Evolutionary conservation across 2,797 vertebrate species (phyloP).

Genomic region (Dendrocincla tyrannina): DNA sequence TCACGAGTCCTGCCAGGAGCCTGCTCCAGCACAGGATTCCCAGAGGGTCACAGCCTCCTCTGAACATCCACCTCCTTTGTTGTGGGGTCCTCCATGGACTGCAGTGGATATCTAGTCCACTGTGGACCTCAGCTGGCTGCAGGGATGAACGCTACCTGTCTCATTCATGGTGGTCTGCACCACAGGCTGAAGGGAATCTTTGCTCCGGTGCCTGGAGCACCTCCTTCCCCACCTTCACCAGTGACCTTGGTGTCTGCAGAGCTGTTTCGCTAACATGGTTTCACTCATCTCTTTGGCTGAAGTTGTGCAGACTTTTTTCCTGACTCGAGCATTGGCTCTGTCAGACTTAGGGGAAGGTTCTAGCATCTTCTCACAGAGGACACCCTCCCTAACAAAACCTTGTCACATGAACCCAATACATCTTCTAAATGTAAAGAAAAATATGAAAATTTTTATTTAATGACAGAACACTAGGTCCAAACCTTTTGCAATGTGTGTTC

Average conservation of each 20-base stretch:
- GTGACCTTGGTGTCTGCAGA: no score
- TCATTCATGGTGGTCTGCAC: neutral
- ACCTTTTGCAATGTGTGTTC: neutral
- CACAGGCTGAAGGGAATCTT: neutral
- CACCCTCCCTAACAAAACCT: neutral
- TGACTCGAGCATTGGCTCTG: neutral
- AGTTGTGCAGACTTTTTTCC: neutral
- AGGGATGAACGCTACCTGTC: neutral
- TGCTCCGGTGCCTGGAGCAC: neutral
- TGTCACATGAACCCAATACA: fast-evolving
- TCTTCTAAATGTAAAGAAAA: neutral
- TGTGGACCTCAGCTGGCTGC: neutral
- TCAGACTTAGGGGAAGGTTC: fast-evolving
- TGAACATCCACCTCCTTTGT: neutral
- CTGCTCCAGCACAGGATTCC: neutral
- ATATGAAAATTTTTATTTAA: neutral
- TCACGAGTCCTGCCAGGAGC: neutral
- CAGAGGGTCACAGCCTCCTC: neutral
- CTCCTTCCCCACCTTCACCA: neutral
- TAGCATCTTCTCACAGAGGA: neutral
- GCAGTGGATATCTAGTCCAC: neutral
- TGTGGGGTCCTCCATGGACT: fast-evolving
- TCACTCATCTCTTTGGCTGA: neutral
- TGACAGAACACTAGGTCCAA: neutral
- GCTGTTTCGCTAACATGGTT: neutral